These are phyloP conservation scores for Pedetes capensis DNA, from an alignment of 2,113 vertebrate genomes.

Conservation along the genomic window DNA sequence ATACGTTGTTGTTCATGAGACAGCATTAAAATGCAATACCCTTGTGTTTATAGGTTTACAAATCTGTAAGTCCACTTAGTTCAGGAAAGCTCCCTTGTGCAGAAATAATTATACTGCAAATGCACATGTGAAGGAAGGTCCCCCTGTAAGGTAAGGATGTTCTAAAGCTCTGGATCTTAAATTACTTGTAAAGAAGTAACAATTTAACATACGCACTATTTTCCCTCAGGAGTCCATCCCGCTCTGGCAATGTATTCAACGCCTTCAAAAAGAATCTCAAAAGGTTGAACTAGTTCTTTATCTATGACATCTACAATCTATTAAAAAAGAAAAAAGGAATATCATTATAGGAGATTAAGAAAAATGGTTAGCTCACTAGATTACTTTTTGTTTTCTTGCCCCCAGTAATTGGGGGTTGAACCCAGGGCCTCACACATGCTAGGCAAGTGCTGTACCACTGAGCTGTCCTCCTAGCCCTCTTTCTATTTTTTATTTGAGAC, in stretches of 20 bases:
- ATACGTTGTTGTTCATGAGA: too few species aligned
- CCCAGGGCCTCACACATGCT: too few species aligned
- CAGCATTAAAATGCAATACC: conserved; percentile 49
- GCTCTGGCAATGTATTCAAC: conserved; percentile 90
- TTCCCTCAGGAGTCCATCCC: conserved; percentile 90
- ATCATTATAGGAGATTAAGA: conserved; percentile 70
- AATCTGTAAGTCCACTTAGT: neutral
- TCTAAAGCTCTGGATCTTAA: conserved; percentile 20
- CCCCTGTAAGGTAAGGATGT: neutral
- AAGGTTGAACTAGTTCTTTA: conserved; percentile 88
- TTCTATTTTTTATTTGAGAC: too few species aligned
- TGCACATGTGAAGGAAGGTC: conserved; percentile 2
- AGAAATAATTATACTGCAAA: conserved; percentile 11
- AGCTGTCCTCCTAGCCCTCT: too few species aligned
- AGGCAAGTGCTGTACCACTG: too few species aligned
- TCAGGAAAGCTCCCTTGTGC: neutral
- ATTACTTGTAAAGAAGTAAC: conserved; percentile 35
- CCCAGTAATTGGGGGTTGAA: too few species aligned
- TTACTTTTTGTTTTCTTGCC: too few species aligned
- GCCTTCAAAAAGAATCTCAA: conserved; percentile 89
- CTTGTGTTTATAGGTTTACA: neutral
- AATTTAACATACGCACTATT: conserved; percentile 88
- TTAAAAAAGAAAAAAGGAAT: conserved; percentile 79
- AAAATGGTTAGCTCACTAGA: neutral
- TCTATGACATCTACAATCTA: conserved; percentile 87